These are phyloP conservation scores for Bos indicus DNA, from an alignment of 2,113 vertebrate species.

Conservation along the genomic window DNA sequence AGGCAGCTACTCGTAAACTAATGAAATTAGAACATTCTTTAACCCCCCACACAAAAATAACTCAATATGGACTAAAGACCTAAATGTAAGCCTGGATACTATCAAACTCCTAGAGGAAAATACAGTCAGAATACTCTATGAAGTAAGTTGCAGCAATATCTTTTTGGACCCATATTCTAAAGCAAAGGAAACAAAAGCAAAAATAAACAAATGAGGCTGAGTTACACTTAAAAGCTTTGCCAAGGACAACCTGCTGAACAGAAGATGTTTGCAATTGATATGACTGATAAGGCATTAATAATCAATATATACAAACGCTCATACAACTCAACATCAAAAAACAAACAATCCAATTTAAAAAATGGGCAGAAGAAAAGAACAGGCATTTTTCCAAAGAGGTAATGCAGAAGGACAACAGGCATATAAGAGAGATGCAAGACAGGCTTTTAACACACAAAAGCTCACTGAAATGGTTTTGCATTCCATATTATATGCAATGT, in stretches of 20 bases:
- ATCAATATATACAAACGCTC: background rate
- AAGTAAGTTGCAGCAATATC: background rate
- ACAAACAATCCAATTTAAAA: background rate
- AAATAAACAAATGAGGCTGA: background rate
- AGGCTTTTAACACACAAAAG: background rate
- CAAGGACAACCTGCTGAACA: background rate
- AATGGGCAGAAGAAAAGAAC: background rate
- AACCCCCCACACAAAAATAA: background rate
- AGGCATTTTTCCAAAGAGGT: background rate
- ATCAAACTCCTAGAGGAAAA: background rate
- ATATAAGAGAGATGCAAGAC: background rate
- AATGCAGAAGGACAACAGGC: background rate
- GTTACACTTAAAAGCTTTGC: background rate
- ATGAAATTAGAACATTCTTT: background rate
- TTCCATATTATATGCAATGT: background rate
- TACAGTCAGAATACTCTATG: background rate
- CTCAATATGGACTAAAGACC: background rate
- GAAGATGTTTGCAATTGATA: background rate
- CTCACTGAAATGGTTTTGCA: background rate
- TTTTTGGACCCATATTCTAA: background rate
- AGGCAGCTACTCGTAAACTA: background rate
- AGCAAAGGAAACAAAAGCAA: background rate
- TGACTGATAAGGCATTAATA: background rate
- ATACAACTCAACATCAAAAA: background rate
- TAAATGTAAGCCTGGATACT: background rate